phyloP scores from a whole-genome alignment of 53 echinoderm and acorn worm genomes.

The Temnopleurus reevesii region DNA sequence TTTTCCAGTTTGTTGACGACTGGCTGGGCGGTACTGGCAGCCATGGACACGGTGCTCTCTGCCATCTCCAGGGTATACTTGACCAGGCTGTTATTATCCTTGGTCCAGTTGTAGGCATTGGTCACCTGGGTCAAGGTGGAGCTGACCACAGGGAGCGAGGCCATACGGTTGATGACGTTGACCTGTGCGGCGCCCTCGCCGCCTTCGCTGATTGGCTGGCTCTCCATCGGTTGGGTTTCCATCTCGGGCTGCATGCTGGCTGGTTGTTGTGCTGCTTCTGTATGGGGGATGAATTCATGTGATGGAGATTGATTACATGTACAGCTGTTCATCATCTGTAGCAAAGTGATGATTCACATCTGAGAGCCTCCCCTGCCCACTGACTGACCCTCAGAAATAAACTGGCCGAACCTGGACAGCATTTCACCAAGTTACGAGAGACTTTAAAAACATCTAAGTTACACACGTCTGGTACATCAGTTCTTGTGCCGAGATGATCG shows the following conservation, averaged over 20 bases:
- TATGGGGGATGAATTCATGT: background rate
- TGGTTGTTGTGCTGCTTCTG: conserved; percentile 4
- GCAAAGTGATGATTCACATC: no score
- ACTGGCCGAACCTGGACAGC: no score
- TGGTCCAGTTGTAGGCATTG: conserved; percentile 92
- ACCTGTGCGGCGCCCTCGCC: conserved; percentile 18
- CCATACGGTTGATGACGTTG: conserved; percentile 76
- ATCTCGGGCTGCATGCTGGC: background rate
- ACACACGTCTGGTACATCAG: no score
- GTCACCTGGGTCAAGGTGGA: conserved; percentile 73
- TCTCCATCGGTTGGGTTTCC: background rate
- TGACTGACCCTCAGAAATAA: no score
- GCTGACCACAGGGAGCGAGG: conserved; percentile 82
- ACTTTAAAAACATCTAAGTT: no score
- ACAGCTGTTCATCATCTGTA: no score
- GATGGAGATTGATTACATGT: no score
- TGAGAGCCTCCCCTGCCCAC: no score
- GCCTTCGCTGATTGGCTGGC: background rate
- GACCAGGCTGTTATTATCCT: conserved; percentile 80
- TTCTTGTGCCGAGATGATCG: no score
- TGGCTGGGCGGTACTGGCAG: conserved; percentile 90
- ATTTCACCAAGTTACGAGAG: no score
- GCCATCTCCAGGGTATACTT: conserved; percentile 80
- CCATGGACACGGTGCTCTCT: conserved; percentile 87
- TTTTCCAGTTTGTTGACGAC: conserved; percentile 79